Evolutionary conservation across 23 tunicate species (phyloP).

Genomic region (Trididemnum nubilum): DNA sequence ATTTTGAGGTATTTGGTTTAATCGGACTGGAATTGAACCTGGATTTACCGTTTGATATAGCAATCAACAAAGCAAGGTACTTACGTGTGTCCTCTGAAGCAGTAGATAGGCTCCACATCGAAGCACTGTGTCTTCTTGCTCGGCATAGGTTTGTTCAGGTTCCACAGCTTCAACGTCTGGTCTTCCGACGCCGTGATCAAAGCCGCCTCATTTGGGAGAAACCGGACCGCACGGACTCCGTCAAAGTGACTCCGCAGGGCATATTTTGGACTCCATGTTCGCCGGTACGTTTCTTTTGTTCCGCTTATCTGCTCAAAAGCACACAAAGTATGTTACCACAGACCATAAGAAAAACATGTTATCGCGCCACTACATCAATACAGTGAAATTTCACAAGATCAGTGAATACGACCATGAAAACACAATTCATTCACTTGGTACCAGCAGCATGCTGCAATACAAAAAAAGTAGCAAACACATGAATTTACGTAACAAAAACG

Average conservation of each 20-base stretch:
- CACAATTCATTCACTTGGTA: no score
- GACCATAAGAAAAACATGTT: neutral
- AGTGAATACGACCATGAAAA: no score
- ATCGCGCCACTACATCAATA: no score
- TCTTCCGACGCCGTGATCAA: constrained; percentile 96
- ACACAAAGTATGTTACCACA: neutral
- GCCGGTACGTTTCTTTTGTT: constrained; percentile 67
- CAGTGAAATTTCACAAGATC: no score
- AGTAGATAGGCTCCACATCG: constrained; percentile 94
- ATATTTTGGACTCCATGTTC: constrained; percentile 88
- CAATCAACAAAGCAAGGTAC: neutral
- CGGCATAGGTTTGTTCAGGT: constrained; percentile 84
- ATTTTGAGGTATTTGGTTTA: no score
- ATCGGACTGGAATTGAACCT: no score
- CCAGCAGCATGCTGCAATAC: no score
- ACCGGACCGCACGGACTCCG: constrained; percentile 83
- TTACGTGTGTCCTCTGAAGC: constrained; percentile 93
- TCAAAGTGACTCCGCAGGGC: constrained; percentile 94
- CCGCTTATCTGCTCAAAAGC: constrained; percentile 46
- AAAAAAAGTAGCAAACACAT: no score
- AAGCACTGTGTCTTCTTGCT: constrained; percentile 73
- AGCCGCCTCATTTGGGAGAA: constrained; percentile 79
- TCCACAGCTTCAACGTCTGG: constrained; percentile 93
- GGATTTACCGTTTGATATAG: neutral
- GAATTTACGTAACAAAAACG: no score